A percentile compares a stretch with the other conserved stretches of the same genome.
Conservation (phyloP, 2,113 vertebrate genomes). For the Ceyx margarethae region DNA sequence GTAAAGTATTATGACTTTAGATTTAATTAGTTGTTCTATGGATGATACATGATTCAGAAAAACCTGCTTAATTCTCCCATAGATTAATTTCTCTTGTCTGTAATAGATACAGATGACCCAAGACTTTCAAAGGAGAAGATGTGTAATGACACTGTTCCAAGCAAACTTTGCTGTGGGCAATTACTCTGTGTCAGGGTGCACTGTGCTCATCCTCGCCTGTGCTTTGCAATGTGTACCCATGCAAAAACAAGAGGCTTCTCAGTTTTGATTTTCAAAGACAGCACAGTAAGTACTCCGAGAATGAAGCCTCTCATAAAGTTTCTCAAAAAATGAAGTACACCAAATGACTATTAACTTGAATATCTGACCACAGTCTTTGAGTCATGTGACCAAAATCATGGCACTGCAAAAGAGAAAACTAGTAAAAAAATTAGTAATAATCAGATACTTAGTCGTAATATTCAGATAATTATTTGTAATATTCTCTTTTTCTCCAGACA, state of each 20-base stretch:
- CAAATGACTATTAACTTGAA: background rate
- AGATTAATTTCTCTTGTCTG: constrained; percentile 1
- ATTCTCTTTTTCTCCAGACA: background rate
- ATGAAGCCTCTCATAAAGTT: background rate
- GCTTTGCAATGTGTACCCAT: background rate
- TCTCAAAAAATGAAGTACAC: background rate
- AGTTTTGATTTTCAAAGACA: background rate
- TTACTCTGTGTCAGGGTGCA: background rate
- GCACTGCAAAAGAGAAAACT: background rate
- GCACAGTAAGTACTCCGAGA: background rate
- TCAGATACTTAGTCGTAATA: background rate
- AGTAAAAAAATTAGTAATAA: background rate
- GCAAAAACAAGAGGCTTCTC: background rate
- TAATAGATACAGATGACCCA: background rate
- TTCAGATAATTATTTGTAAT: background rate
- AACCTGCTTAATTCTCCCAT: background rate
- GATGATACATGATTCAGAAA: background rate
- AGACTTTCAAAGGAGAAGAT: background rate
- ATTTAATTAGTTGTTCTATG: background rate
- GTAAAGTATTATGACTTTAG: constrained; percentile 1
- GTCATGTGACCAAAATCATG: background rate
- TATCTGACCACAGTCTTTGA: background rate
- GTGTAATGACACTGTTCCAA: background rate
- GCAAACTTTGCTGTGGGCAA: background rate
- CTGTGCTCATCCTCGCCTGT: background rate